phyloP scores from a whole-genome alignment of 2,888 invertebrate species.

The Tetramorium bicarinatum region DNA sequence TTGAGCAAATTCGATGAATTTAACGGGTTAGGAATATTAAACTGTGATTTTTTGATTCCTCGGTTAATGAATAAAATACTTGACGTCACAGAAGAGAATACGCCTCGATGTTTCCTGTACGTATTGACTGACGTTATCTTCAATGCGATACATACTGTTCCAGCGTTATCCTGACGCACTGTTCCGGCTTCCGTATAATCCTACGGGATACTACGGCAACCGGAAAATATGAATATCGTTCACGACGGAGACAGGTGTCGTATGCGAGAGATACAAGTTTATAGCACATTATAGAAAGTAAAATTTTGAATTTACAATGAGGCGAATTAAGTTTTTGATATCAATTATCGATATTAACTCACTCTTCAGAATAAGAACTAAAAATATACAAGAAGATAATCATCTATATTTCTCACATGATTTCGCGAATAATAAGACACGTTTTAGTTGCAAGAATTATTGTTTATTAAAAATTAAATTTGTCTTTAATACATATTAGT shows the following conservation, averaged over 20 bases:
- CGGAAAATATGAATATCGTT: slow-evolving; percentile 62
- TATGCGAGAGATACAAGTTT: slow-evolving; percentile 17
- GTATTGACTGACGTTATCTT: slow-evolving; percentile 61
- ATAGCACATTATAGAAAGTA: not conserved
- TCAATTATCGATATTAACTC: slow-evolving; percentile 16
- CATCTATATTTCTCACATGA: not conserved
- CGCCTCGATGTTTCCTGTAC: slow-evolving; percentile 55
- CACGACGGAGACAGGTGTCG: slow-evolving; percentile 41
- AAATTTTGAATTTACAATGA: slow-evolving; percentile 12
- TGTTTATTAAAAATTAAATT: not conserved
- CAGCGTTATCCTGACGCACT: slow-evolving; percentile 55
- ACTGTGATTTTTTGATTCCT: slow-evolving; percentile 10
- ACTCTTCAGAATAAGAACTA: not conserved
- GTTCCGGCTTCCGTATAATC: slow-evolving; percentile 58
- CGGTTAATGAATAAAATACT: slow-evolving; percentile 38
- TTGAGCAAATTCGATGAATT: not conserved
- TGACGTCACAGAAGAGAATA: slow-evolving; percentile 38
- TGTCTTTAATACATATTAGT: not conserved
- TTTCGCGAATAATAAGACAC: not conserved
- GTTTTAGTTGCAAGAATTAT: not conserved
- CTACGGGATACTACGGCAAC: slow-evolving; percentile 46
- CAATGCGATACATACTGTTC: slow-evolving; percentile 25
- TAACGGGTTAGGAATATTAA: not conserved
- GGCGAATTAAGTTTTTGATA: not conserved
- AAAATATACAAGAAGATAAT: not conserved